A percentile compares a stretch with the other conserved stretches of the same genome.
These are phyloP conservation scores for Atlantisia rogersi DNA, from an alignment of 2,113 vertebrate species.

Conservation along the genomic window DNA sequence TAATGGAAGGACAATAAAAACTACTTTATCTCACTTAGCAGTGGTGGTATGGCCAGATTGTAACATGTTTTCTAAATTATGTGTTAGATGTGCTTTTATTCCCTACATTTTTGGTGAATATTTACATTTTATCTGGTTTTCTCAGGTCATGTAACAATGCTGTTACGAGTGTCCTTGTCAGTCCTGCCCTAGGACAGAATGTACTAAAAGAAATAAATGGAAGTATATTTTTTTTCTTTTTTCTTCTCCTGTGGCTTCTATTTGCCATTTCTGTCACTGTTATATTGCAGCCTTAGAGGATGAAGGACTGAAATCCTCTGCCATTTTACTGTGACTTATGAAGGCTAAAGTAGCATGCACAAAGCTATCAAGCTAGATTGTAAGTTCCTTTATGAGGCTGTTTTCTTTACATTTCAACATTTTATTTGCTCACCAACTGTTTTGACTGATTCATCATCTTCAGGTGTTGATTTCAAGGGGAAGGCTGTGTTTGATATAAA, in stretches of 20 bases:
- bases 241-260: not conserved
- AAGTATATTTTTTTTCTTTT: not conserved
- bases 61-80: not conserved
- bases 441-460: conserved; percentile 8
- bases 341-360: not conserved
- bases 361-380: not conserved
- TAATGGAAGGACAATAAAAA: not conserved
- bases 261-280: not conserved
- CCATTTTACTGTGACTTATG: not conserved
- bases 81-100: not conserved
- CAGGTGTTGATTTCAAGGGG: not conserved
- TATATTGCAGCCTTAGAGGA: not conserved
- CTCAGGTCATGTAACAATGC: not conserved
- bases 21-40: not conserved
- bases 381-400: not conserved
- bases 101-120: not conserved
- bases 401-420: conserved; percentile 22
- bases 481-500: not conserved
- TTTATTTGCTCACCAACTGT: conserved; percentile 14
- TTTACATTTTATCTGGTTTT: not conserved
- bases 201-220: not conserved
- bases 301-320: not conserved
- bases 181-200: not conserved
- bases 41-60: not conserved
- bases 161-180: not conserved